phyloP scores from a whole-genome alignment of 2,797 vertebrate genomes.

The Sebastolobus altivelis region DNA sequence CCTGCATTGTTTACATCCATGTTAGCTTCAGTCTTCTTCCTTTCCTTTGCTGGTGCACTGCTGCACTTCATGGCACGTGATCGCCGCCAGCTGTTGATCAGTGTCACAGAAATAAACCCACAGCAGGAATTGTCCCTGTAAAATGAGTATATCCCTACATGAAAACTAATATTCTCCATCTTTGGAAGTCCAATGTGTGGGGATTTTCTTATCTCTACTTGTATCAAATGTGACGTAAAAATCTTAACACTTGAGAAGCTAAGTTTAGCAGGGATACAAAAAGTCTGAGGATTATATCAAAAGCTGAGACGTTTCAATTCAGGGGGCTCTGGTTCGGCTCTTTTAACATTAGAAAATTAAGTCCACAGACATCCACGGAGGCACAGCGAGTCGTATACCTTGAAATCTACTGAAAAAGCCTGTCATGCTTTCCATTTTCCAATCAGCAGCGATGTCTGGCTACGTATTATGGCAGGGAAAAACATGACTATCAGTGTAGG shows the following conservation, averaged over 20 bases:
- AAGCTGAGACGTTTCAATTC: constrained; percentile 17
- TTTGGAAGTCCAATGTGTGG: not conserved
- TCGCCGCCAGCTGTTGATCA: not conserved
- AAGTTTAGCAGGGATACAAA: constrained; percentile 11
- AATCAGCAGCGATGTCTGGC: constrained; percentile 40
- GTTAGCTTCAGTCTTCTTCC: not conserved
- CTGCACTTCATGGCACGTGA: not conserved
- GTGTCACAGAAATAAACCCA: not conserved
- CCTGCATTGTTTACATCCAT: not conserved
- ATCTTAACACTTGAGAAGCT: not conserved
- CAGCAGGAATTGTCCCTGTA: not conserved
- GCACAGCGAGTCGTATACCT: constrained; percentile 17
- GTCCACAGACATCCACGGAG: constrained; percentile 22
- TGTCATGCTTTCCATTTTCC: constrained; percentile 36
- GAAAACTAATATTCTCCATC: not conserved
- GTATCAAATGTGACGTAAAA: not conserved
- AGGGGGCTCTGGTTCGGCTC: not conserved
- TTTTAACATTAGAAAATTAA: constrained; percentile 20
- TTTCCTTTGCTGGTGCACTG: not conserved
- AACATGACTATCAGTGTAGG: constrained; percentile 49
- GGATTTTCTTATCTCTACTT: not conserved
- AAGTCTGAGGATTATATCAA: constrained; percentile 24
- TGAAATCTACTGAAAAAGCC: constrained; percentile 36
- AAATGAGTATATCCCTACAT: not conserved
- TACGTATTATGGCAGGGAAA: constrained; percentile 42